Evolutionary conservation across 2,797 vertebrate species (phyloP).

Genomic region (Enteromius viviparus): DNA sequence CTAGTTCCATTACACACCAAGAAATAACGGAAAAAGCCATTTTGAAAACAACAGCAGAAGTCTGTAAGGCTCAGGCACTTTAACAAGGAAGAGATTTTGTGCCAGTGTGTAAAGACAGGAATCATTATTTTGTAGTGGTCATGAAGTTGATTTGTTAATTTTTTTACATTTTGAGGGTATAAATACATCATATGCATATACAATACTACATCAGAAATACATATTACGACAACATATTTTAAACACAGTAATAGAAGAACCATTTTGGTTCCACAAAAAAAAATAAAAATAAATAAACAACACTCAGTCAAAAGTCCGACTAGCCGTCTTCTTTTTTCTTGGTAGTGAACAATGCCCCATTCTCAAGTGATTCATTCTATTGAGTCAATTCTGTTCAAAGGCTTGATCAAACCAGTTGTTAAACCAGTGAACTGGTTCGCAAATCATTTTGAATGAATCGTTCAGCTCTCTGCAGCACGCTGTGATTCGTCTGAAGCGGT

Average conservation of each 20-base stretch:
- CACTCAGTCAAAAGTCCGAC: too few species aligned
- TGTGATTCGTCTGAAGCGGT: too few species aligned
- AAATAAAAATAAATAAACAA: too few species aligned
- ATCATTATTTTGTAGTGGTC: neutral
- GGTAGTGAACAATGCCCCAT: too few species aligned
- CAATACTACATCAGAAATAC: neutral
- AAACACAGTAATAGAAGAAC: neutral
- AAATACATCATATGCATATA: neutral
- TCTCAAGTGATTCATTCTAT: too few species aligned
- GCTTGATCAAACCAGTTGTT: too few species aligned
- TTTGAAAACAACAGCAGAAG: slow-evolving; percentile 45
- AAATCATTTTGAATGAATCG: too few species aligned
- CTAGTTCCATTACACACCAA: slow-evolving; percentile 19
- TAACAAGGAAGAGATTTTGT: slow-evolving; percentile 37
- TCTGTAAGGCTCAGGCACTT: slow-evolving; percentile 42
- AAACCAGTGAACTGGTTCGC: too few species aligned
- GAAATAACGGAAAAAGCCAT: slow-evolving; percentile 50
- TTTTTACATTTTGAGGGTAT: neutral
- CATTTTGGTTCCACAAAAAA: too few species aligned
- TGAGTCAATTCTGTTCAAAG: too few species aligned
- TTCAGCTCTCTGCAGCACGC: too few species aligned
- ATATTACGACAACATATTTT: neutral
- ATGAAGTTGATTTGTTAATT: neutral
- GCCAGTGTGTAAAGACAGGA: slow-evolving; percentile 11
- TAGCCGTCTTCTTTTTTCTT: too few species aligned